Conservation (phyloP, 2,888 invertebrate species). For the Torymus tubicola region DNA sequence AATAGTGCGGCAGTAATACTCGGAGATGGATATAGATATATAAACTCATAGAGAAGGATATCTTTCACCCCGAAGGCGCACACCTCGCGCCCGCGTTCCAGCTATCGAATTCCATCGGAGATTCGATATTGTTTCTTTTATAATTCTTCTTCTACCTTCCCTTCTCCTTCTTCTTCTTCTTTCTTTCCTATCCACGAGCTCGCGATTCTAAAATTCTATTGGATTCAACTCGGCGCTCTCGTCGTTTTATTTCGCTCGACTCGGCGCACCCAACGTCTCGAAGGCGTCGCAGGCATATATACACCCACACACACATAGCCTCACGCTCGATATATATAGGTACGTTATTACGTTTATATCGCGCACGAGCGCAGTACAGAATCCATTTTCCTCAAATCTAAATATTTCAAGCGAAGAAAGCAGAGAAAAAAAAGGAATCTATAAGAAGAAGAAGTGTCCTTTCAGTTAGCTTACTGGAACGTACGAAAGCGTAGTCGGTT, state of each 20-base stretch:
- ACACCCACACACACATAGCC: not conserved
- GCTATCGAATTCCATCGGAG: constrained; percentile 37
- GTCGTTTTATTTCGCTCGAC: constrained; percentile 3
- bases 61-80: no score
- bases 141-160: constrained; percentile 25
- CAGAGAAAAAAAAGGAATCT: no score
- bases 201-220: constrained; percentile 17
- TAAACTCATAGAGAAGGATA: no score
- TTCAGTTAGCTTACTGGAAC: no score
- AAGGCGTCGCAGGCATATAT: not conserved
- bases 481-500: no score
- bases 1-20: no score
- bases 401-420: not conserved
- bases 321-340: constrained; percentile 9
- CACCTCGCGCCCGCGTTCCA: not conserved
- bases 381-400: constrained; percentile 22
- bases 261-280: not conserved
- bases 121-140: constrained; percentile 46
- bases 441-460: no score
- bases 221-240: constrained; percentile 21
- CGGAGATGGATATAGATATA: no score
- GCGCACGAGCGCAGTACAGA: not conserved
- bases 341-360: constrained; percentile 45
- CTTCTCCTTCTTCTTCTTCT: no score
- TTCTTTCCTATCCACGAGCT: not conserved